Percentiles rank a stretch among this genome's conserved stretches.
phyloP scores from a whole-genome alignment of 2,888 invertebrate species.

The Pterostichus niger region DNA sequence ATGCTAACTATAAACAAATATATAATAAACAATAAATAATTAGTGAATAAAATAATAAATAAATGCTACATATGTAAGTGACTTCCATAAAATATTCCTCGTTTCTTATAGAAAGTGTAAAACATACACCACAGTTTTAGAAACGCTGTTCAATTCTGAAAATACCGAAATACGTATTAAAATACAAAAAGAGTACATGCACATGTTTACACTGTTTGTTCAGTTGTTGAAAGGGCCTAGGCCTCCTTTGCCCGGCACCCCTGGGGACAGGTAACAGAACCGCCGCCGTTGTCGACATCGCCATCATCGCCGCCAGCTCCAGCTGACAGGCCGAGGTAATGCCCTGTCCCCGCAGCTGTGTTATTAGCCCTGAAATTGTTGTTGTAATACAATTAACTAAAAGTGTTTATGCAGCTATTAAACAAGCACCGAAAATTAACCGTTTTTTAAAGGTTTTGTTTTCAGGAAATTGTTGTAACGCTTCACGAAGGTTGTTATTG shows the following conservation, averaged over 20 bases:
- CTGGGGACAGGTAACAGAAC: conserved; percentile 9
- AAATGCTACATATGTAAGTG: no score
- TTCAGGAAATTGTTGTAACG: conserved; percentile 52
- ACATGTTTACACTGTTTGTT: conserved; percentile 40
- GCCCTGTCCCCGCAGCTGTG: conserved; percentile 26
- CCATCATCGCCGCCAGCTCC: background rate
- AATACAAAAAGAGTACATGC: background rate
- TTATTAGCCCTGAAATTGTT: conserved; percentile 46
- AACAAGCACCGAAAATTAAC: conserved; percentile 14
- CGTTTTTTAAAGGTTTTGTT: conserved; percentile 30
- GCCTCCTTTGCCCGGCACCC: background rate
- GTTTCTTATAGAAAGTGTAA: no score
- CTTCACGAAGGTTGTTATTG: conserved; percentile 9
- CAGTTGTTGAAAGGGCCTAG: conserved; percentile 29
- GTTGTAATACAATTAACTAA: conserved; percentile 48
- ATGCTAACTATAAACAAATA: no score
- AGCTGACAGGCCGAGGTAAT: conserved; percentile 28
- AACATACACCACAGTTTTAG: no score
- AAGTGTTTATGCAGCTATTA: conserved; percentile 46
- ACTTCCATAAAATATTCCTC: no score
- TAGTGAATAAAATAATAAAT: no score
- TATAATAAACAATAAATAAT: no score
- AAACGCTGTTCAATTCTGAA: background rate
- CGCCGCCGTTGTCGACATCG: background rate
- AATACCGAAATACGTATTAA: background rate